Percentiles rank a stretch among this genome's conserved stretches.
phyloP scores from a whole-genome alignment of 2,888 invertebrate species.

The Eupithecia tripunctaria region DNA sequence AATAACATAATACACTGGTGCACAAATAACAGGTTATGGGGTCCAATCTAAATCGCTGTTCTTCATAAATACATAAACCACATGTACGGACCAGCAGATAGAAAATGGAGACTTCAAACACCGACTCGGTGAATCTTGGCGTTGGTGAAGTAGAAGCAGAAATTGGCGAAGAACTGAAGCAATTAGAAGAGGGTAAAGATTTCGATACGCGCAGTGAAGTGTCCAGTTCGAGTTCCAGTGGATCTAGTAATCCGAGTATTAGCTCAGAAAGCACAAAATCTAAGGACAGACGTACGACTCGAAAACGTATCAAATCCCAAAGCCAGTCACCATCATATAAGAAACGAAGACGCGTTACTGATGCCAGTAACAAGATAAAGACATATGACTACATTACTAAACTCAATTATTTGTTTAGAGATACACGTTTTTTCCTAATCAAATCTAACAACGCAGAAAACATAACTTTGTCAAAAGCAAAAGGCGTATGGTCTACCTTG shows the following conservation, averaged over 20 bases:
- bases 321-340: constrained; percentile 73
- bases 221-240: constrained; percentile 90
- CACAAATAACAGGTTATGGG: neutral
- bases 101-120: constrained; percentile 80
- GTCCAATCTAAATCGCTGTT: neutral
- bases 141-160: constrained; percentile 88
- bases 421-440: constrained; percentile 97
- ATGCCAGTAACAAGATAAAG: constrained; percentile 80
- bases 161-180: constrained; percentile 91
- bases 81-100: constrained; percentile 15
- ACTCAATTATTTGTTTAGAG: constrained; percentile 96
- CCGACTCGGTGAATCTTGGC: constrained; percentile 87
- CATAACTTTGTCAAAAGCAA: constrained; percentile 96
- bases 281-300: constrained; percentile 83
- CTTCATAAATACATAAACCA: neutral
- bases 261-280: constrained; percentile 90
- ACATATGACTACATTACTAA: constrained; percentile 94
- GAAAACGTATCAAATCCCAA: constrained; percentile 81
- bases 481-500: constrained; percentile 98
- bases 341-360: constrained; percentile 68
- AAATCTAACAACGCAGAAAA: constrained; percentile 99
- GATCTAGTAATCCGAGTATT: constrained; percentile 89
- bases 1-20: neutral
- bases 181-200: constrained; percentile 88
- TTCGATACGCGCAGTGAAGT: constrained; percentile 96